phyloP scores from a whole-genome alignment of 2,797 vertebrate species.

The Zalophus californianus region DNA sequence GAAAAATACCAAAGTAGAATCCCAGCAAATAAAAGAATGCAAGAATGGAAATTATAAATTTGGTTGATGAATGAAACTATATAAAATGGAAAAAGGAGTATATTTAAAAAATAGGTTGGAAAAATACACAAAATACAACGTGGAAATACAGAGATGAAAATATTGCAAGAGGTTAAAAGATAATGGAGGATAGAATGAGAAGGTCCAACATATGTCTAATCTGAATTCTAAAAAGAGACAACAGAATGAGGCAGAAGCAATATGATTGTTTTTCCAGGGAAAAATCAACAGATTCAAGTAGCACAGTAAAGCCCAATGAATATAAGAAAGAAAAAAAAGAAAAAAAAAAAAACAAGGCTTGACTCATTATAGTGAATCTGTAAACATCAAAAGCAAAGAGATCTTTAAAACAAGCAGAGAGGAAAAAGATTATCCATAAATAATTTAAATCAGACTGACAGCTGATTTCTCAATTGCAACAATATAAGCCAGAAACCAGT shows the following conservation, averaged over 20 bases:
- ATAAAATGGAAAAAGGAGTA: neutral
- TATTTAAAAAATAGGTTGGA: neutral
- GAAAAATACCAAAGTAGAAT: conserved; percentile 48
- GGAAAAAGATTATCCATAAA: neutral
- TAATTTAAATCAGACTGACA: conserved; percentile 16
- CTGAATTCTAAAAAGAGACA: neutral
- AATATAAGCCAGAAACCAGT: neutral
- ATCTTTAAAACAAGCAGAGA: conserved; percentile 4
- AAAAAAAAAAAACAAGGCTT: neutral
- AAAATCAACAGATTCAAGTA: neutral
- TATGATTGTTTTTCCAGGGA: neutral
- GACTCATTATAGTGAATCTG: neutral
- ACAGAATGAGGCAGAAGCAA: conserved; percentile 23
- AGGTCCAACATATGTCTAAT: neutral
- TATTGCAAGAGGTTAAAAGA: neutral
- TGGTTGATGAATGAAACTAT: neutral
- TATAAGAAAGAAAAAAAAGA: neutral
- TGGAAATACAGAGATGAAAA: neutral
- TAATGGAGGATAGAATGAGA: neutral
- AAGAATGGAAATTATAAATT: conserved; percentile 56
- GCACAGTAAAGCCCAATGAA: neutral
- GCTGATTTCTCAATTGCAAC: neutral
- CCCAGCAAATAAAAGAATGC: neutral
- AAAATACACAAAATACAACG: neutral
- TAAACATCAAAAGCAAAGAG: conserved; percentile 40